Conservation (phyloP, 2,888 invertebrate species). For the Biston betularia region DNA sequence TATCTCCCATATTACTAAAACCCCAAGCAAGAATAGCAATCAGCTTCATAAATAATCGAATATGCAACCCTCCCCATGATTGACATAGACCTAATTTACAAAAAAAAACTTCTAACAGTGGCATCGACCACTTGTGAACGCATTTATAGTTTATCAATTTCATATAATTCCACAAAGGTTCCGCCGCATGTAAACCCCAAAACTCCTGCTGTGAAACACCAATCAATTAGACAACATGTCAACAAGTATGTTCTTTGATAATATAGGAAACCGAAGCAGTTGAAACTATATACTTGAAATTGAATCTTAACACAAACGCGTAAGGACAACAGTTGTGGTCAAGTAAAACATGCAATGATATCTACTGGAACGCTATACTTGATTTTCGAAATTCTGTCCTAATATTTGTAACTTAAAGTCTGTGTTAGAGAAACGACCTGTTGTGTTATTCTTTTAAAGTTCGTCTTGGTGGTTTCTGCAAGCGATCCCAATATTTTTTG, state of each 20-base stretch:
- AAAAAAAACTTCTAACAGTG: slow-evolving; percentile 76
- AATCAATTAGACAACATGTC: slow-evolving; percentile 86
- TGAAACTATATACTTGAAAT: slow-evolving; percentile 59
- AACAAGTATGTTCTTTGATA: slow-evolving; percentile 85
- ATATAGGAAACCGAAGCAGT: slow-evolving; percentile 66
- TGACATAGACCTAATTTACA: slow-evolving; percentile 57
- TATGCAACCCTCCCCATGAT: slow-evolving; percentile 52
- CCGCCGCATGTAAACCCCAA: slow-evolving; percentile 77
- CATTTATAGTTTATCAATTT: slow-evolving; percentile 84
- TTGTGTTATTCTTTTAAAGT: slow-evolving; percentile 56
- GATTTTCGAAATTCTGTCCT: slow-evolving; percentile 53
- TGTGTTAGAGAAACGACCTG: slow-evolving; percentile 29
- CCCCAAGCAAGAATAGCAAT: slow-evolving; percentile 4
- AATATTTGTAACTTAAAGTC: slow-evolving; percentile 39
- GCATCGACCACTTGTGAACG: slow-evolving; percentile 80
- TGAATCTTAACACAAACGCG: slow-evolving; percentile 72
- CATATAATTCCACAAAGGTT: slow-evolving; percentile 81
- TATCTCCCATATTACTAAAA: neutral
- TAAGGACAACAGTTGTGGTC: slow-evolving; percentile 65
- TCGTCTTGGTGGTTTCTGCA: slow-evolving; percentile 71
- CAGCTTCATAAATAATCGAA: slow-evolving; percentile 41
- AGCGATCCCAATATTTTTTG: slow-evolving; percentile 81
- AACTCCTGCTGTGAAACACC: slow-evolving; percentile 83
- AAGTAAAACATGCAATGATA: slow-evolving; percentile 54
- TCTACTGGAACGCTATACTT: slow-evolving; percentile 45